These are phyloP conservation scores for Pseudochaenichthys georgianus DNA, from an alignment of 2,797 vertebrate genomes.

Conservation along the genomic window DNA sequence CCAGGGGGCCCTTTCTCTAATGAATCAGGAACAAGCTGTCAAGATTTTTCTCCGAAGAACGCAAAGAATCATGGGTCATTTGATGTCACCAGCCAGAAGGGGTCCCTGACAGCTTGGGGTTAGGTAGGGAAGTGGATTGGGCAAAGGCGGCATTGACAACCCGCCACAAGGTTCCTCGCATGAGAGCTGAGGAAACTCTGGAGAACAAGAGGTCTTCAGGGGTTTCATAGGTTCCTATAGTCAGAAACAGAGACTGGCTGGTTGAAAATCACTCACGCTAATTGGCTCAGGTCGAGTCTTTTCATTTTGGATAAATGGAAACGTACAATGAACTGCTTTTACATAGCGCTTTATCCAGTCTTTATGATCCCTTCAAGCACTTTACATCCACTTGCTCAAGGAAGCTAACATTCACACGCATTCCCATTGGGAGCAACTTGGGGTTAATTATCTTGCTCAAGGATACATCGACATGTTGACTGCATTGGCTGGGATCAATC, in stretches of 20 bases:
- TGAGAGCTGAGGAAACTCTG: constrained; percentile 12
- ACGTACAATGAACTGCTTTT: too few species aligned
- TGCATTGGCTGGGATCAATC: too few species aligned
- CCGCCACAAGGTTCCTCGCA: background rate
- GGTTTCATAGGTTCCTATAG: background rate
- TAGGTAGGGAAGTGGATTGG: background rate
- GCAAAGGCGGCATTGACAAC: background rate
- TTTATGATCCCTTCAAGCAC: too few species aligned
- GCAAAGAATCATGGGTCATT: background rate
- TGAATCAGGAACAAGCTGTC: constrained; percentile 9
- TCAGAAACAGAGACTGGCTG: background rate
- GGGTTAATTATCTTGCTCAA: too few species aligned
- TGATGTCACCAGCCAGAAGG: background rate
- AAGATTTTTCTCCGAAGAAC: background rate
- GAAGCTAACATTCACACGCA: too few species aligned
- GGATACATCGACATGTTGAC: too few species aligned
- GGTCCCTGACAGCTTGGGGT: background rate
- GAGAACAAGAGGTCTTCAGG: background rate
- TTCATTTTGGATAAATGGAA: background rate
- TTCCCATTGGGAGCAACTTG: too few species aligned
- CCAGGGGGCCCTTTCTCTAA: background rate
- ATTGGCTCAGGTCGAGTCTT: background rate
- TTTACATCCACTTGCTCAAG: too few species aligned
- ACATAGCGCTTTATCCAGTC: too few species aligned
- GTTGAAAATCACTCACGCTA: background rate